Evolutionary conservation across 2,797 vertebrate genomes (phyloP), one percentile per base, ranked within the genome.

Genomic region (Sternarchorhynchus goeldii): DNA sequence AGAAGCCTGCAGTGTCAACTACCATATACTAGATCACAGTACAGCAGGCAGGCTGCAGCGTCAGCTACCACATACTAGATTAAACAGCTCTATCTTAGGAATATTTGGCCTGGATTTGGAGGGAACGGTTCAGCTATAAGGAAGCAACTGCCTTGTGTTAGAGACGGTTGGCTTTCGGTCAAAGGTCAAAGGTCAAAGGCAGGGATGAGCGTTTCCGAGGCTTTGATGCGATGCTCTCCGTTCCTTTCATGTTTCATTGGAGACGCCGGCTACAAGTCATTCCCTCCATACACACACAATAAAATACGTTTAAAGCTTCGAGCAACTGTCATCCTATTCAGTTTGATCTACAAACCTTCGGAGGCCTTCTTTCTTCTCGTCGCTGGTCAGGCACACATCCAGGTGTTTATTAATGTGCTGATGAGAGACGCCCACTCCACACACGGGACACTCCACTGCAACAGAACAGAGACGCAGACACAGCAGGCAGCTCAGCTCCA

Each of bases 371-470:
- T 94, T 97, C 89, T 98, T 99, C 85, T 96, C 94, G 0, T 90
- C 95, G 3, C 95, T 93, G 65, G 34, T 85, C 71, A 99, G 90
- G 87, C 97, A 99, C 20, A 83, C 87, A 78, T 99, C 98, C 81
- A 99, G 88, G 81, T 99, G 96, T 64, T 93, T 95, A 89, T 99
- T 99, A 85, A 98, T 96, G 1, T 93, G 93, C 4, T 93, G 88
- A 83, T 95, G 90, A 1, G 91, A 75, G 84, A 99, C 80, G 34
- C 84, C 89, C 36, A 98, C 93, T 5, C 87, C 91, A 73, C 97
- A 99, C 21, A 97, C 96, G 2, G 98, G 98, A 84, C 97, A 99
- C 3, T 93, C 93, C 91, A 99, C 98, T 99, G 90, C 21, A 91
- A 56, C 8, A 45, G 59, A 76, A 75, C 20, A 66, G 10, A 73